Conservation (phyloP, 1,140 invertebrate genomes). For the Diachasma alloeum region DNA sequence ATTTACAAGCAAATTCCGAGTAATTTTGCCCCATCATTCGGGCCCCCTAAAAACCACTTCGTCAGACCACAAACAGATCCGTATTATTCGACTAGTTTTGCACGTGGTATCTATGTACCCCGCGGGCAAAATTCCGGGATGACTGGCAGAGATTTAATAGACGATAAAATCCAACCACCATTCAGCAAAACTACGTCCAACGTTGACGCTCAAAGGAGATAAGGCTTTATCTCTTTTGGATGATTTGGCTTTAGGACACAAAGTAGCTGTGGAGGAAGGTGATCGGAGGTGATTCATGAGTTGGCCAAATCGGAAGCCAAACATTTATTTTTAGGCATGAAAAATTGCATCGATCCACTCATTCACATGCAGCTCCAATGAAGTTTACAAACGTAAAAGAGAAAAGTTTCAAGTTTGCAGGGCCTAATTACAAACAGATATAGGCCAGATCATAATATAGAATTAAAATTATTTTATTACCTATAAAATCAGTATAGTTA, state of each 20-base stretch:
- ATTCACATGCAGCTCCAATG: too few relatives aligned
- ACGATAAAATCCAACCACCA: conserved; percentile 48
- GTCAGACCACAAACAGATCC: conserved; percentile 12
- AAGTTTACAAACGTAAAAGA: too few relatives aligned
- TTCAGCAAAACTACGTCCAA: conserved; percentile 36
- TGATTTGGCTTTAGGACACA: neutral
- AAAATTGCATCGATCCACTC: too few relatives aligned
- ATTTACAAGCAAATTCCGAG: conserved; percentile 3
- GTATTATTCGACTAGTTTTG: conserved; percentile 13
- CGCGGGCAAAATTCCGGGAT: conserved; percentile 28
- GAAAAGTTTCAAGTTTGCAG: too few relatives aligned
- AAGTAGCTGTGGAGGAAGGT: too few relatives aligned
- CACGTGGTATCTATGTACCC: conserved; percentile 22
- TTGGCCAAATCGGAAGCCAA: too few relatives aligned
- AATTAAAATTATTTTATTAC: too few relatives aligned
- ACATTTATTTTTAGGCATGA: too few relatives aligned
- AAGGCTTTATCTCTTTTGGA: neutral
- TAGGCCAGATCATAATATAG: too few relatives aligned
- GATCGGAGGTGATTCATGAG: too few relatives aligned
- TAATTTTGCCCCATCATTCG: conserved; percentile 18
- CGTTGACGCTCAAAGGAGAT: neutral
- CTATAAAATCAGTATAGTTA: too few relatives aligned
- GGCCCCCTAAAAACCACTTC: conserved; percentile 13
- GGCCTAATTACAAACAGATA: too few relatives aligned
- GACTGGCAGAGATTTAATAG: conserved; percentile 29